Conservation (phyloP, 2,797 vertebrate species). For the Pseudopleuronectes americanus region DNA sequence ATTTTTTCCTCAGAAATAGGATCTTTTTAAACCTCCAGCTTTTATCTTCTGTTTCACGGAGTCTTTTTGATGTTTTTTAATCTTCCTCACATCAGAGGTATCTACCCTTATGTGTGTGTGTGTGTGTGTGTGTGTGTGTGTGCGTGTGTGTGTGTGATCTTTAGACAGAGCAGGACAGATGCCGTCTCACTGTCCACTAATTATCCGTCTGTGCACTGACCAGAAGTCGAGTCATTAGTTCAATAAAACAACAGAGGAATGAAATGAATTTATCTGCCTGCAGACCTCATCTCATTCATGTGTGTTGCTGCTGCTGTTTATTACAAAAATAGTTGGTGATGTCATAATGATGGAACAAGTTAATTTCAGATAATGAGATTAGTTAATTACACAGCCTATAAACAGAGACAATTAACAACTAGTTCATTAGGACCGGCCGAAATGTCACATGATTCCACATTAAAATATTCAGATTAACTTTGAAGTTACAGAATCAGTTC, state of each 20-base stretch:
- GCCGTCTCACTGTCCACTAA: background rate
- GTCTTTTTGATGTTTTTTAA: no score
- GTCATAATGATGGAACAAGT: conserved; percentile 41
- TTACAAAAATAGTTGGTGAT: conserved; percentile 30
- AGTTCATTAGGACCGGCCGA: conserved; percentile 20
- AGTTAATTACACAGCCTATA: conserved; percentile 19
- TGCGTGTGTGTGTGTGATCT: no score
- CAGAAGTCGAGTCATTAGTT: conserved; percentile 29
- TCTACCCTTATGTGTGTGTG: no score
- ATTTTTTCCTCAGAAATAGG: no score
- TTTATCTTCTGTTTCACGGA: no score
- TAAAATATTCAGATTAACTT: no score
- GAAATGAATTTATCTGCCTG: conserved; percentile 12
- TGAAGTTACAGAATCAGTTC: background rate
- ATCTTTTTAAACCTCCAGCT: no score
- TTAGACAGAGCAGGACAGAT: no score
- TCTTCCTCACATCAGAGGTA: no score
- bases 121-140: no score
- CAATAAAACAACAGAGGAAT: conserved; percentile 18
- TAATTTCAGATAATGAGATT: conserved; percentile 45
- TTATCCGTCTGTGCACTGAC: conserved; percentile 20
- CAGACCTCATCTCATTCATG: conserved; percentile 1
- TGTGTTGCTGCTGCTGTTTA: conserved; percentile 16
- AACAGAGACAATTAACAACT: conserved; percentile 5
- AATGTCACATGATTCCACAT: no score